phyloP scores from a whole-genome alignment of 2,113 vertebrate species.

The Myiagra hebetior region DNA sequence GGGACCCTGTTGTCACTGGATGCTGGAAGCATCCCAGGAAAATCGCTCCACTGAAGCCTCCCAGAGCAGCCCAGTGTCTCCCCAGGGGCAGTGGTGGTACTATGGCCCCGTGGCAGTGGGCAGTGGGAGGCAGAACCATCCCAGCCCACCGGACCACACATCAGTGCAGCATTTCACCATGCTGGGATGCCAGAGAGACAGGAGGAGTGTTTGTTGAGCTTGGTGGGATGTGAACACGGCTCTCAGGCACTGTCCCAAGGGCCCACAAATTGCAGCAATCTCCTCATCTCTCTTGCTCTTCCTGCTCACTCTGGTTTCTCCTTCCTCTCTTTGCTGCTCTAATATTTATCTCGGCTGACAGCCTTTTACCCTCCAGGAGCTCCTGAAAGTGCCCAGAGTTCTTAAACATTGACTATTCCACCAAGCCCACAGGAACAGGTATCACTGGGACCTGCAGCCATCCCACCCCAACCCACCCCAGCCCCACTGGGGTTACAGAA shows the following conservation, averaged over 20 bases:
- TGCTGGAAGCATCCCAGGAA: accelerated
- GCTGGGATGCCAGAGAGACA: accelerated
- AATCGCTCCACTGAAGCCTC: accelerated
- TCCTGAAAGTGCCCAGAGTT: neutral
- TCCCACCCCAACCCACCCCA: neutral
- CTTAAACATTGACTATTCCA: neutral
- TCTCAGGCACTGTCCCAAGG: neutral
- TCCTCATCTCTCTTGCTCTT: neutral
- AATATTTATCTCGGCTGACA: neutral
- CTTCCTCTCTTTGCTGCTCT: neutral
- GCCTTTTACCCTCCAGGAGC: neutral
- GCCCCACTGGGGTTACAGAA: neutral
- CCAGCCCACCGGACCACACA: accelerated
- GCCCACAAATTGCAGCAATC: neutral
- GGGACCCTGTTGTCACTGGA: neutral
- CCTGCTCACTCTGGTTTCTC: neutral
- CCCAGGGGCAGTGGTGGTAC: neutral
- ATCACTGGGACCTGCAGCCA: neutral
- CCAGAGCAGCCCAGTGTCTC: neutral
- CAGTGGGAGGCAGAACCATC: neutral
- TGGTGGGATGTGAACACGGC: neutral
- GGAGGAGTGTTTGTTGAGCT: neutral
- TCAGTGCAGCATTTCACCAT: neutral
- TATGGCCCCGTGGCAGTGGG: neutral
- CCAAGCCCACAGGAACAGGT: neutral